phyloP scores from a whole-genome alignment of 2,113 vertebrate species.

The Empidonax alnorum region DNA sequence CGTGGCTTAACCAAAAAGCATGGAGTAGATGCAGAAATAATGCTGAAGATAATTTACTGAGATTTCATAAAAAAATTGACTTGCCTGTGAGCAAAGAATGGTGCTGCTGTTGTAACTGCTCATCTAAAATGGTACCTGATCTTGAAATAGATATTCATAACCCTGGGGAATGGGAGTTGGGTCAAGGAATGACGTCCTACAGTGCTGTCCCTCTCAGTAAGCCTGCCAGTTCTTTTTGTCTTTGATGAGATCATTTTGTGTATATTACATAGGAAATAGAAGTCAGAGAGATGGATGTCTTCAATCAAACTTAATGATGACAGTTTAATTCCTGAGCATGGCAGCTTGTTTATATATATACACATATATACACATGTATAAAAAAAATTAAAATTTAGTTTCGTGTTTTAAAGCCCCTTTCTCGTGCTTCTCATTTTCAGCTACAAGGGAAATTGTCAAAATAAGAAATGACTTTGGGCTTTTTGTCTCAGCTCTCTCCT shows the following conservation, averaged over 20 bases:
- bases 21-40: background rate
- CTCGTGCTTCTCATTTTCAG: background rate
- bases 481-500: background rate
- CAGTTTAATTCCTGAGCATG: background rate
- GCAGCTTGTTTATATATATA: background rate
- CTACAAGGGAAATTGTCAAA: background rate
- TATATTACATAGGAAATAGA: background rate
- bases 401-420: background rate
- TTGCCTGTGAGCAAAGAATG: background rate
- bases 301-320: background rate
- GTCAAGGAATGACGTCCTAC: background rate
- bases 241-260: background rate
- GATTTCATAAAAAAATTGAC: background rate
- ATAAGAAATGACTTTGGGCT: background rate
- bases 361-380: no score
- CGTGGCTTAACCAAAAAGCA: background rate
- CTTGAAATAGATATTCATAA: background rate
- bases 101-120: background rate
- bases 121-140: background rate
- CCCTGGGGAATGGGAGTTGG: background rate
- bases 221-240: background rate
- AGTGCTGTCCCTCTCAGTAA: background rate
- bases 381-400: background rate
- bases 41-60: background rate
- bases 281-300: background rate